Conservation (phyloP, 2,888 invertebrate genomes). For the Lucinisca nassula region DNA sequence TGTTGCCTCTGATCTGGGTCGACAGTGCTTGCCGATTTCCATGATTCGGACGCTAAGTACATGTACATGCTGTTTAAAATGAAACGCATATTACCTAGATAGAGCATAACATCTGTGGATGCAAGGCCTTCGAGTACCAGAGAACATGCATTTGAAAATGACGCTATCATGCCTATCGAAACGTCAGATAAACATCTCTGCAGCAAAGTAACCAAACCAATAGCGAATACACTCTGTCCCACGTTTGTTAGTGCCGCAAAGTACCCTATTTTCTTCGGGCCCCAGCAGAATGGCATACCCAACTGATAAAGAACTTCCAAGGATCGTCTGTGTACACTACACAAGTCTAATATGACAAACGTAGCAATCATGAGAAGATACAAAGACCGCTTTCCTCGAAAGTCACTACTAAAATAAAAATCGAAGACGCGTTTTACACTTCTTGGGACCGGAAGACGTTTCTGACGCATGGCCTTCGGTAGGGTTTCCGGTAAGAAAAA, state of each 20-base stretch:
- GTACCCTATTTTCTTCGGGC: conserved; percentile 39
- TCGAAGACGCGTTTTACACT: conserved; percentile 15
- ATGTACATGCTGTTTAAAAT: too few species aligned
- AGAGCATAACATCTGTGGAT: conserved; percentile 36
- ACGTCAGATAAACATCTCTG: conserved; percentile 33
- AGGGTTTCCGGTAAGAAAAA: conserved; percentile 42
- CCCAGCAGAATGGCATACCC: conserved; percentile 60
- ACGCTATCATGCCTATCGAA: conserved; percentile 33
- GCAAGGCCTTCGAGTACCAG: conserved; percentile 46
- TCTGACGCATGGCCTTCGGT: background rate
- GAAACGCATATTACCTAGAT: too few species aligned
- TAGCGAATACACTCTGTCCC: conserved; percentile 12
- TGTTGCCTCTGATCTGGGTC: too few species aligned
- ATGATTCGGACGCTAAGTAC: too few species aligned
- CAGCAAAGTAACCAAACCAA: conserved; percentile 17
- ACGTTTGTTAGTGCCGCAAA: conserved; percentile 28
- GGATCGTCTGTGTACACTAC: conserved; percentile 30
- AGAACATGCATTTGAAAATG: conserved; percentile 18
- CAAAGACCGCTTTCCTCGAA: conserved; percentile 31
- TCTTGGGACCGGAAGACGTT: conserved; percentile 8
- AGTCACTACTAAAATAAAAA: conserved; percentile 45
- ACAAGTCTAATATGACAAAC: conserved; percentile 42
- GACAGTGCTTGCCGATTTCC: too few species aligned
- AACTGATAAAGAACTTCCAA: conserved; percentile 50
- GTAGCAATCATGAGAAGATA: conserved; percentile 36